Evolutionary conservation across 2,113 vertebrate genomes (phyloP).

Genomic region (Labeo catla): DNA sequence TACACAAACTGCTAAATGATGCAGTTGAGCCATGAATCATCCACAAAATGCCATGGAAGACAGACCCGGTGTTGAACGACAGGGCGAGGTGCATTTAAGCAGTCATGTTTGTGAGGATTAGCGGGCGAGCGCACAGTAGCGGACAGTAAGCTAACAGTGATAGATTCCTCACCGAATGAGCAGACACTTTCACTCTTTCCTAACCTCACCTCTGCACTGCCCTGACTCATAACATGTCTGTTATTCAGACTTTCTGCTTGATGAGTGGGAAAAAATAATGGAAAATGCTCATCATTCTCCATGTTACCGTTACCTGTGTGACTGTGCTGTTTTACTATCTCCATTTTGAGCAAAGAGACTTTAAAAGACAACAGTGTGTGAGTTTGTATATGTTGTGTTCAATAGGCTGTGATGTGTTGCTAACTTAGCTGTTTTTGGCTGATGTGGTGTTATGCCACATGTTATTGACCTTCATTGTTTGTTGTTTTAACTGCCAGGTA

Average conservation of each 20-base stretch:
- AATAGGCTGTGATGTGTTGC: not conserved
- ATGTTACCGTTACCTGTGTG: not conserved
- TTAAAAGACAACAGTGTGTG: slow-evolving; percentile 12
- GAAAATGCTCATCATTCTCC: not conserved
- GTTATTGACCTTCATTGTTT: slow-evolving; percentile 2
- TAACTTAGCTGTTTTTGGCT: not conserved
- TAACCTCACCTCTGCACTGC: slow-evolving; percentile 26
- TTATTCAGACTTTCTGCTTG: slow-evolving; percentile 1
- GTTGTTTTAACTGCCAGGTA: slow-evolving; percentile 7
- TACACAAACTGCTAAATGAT: slow-evolving; percentile 5
- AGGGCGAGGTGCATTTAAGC: not conserved
- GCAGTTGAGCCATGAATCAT: slow-evolving; percentile 18
- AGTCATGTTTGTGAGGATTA: slow-evolving; percentile 30
- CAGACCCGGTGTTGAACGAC: not conserved
- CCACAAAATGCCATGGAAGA: slow-evolving; percentile 3
- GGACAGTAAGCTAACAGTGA: slow-evolving; percentile 50
- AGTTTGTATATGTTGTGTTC: not conserved
- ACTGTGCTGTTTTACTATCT: not conserved
- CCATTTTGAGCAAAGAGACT: not conserved
- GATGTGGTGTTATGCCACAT: slow-evolving; percentile 7
- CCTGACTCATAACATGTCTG: slow-evolving; percentile 40
- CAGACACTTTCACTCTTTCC: slow-evolving; percentile 39
- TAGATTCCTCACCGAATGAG: slow-evolving; percentile 53
- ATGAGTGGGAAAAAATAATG: not conserved
- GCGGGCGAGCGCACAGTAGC: not conserved